phyloP scores from a whole-genome alignment of 2,797 vertebrate genomes.

The Rachycentron canadum region DNA sequence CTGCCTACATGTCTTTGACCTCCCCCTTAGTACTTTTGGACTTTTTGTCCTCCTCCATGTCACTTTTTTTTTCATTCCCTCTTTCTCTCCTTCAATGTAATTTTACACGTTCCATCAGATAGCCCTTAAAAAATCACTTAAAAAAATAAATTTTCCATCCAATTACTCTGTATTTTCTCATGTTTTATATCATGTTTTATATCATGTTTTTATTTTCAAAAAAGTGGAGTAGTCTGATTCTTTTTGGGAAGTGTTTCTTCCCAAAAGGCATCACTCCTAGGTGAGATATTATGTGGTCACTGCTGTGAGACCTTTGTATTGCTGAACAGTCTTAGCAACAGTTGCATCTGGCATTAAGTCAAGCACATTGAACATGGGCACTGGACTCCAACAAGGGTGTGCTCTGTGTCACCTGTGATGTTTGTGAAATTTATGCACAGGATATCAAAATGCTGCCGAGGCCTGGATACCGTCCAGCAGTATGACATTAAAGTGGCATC shows the following conservation, averaged over 20 bases:
- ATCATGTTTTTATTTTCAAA: slow-evolving; percentile 7
- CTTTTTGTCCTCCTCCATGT: slow-evolving; percentile 32
- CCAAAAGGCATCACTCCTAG: background rate
- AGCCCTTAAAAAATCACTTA: slow-evolving; percentile 9
- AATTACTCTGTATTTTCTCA: background rate
- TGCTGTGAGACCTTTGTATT: background rate
- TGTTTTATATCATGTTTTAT: too few species aligned
- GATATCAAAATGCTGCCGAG: slow-evolving; percentile 26
- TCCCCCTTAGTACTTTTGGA: slow-evolving; percentile 57
- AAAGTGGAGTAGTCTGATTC: background rate
- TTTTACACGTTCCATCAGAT: slow-evolving; percentile 6
- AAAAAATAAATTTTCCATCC: background rate
- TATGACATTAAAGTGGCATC: slow-evolving; percentile 44
- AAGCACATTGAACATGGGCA: background rate
- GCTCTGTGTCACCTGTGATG: slow-evolving; percentile 13
- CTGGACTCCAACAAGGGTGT: background rate
- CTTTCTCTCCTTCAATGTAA: background rate
- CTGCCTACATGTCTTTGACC: slow-evolving; percentile 70
- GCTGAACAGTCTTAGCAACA: background rate
- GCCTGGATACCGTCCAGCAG: slow-evolving; percentile 39
- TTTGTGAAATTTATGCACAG: slow-evolving; percentile 38
- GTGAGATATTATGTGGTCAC: background rate
- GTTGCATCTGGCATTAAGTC: slow-evolving; percentile 24
- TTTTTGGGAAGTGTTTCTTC: background rate
- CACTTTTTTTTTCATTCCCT: slow-evolving; percentile 3